These are phyloP conservation scores for Cnemophilus loriae DNA, from an alignment of 2,113 vertebrate genomes.

Conservation along the genomic window DNA sequence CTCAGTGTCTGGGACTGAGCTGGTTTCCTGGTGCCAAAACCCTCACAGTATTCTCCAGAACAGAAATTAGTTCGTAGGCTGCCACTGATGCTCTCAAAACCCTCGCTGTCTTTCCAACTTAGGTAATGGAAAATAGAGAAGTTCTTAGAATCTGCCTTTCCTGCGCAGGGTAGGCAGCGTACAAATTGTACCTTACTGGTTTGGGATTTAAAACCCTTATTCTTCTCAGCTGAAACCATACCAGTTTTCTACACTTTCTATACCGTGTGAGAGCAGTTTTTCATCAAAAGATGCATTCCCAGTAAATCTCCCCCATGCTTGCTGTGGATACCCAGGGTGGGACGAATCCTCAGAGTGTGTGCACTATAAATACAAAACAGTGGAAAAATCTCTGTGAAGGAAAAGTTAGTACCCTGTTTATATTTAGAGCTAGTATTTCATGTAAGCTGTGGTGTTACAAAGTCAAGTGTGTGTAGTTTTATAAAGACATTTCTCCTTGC, in stretches of 20 bases:
- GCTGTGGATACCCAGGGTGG: background rate
- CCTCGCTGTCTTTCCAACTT: background rate
- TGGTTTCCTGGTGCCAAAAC: background rate
- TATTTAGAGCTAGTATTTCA: background rate
- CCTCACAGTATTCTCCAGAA: background rate
- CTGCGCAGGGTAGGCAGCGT: background rate
- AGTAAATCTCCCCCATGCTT: background rate
- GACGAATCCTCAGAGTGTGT: background rate
- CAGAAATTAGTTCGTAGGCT: background rate
- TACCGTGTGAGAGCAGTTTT: background rate
- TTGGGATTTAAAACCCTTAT: background rate
- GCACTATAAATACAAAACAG: background rate
- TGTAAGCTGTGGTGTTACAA: background rate
- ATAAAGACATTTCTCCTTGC: conserved; percentile 25
- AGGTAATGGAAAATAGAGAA: background rate
- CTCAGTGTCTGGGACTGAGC: background rate
- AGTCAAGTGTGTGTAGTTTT: background rate
- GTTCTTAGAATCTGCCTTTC: background rate
- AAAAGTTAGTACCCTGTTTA: background rate
- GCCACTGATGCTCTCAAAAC: background rate
- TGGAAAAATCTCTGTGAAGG: background rate
- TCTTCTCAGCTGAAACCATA: background rate
- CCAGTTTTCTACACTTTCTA: background rate
- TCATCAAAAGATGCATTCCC: background rate
- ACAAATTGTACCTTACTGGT: background rate